Evolutionary conservation across 2,888 invertebrate species (phyloP).

Genomic region (Syrphus vitripennis): DNA sequence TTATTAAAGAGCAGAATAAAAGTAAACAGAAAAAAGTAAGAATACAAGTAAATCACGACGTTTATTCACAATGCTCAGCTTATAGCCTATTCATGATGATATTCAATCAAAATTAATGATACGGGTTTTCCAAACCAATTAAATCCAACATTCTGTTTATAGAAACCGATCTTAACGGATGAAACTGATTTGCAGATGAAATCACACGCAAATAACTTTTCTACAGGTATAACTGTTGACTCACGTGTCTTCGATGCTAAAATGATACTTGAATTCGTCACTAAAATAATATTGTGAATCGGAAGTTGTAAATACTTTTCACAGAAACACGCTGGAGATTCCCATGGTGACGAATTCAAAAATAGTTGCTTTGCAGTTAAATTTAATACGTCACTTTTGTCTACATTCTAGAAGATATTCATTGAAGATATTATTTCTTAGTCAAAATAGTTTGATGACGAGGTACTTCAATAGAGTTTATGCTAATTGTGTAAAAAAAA

Average conservation of each 20-base stretch:
- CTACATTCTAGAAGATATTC: neutral
- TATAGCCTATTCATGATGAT: too few species aligned
- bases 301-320: constrained; percentile 11
- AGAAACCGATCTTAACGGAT: neutral
- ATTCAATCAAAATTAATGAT: too few species aligned
- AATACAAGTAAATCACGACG: too few species aligned
- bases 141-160: too few species aligned
- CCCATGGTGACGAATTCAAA: neutral
- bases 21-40: too few species aligned
- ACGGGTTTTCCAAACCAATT: too few species aligned
- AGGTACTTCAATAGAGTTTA: neutral
- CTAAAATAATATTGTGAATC: neutral
- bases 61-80: too few species aligned
- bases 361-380: neutral
- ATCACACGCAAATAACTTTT: neutral
- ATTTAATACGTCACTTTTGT: neutral
- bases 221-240: neutral
- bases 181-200: neutral
- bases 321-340: neutral
- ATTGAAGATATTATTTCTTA: neutral
- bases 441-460: too few species aligned
- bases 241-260: neutral
- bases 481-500: neutral
- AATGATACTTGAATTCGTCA: neutral
- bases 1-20: too few species aligned